Evolutionary conservation across 1,140 invertebrate species (phyloP).

Genomic region (Bicyclus anynana): DNA sequence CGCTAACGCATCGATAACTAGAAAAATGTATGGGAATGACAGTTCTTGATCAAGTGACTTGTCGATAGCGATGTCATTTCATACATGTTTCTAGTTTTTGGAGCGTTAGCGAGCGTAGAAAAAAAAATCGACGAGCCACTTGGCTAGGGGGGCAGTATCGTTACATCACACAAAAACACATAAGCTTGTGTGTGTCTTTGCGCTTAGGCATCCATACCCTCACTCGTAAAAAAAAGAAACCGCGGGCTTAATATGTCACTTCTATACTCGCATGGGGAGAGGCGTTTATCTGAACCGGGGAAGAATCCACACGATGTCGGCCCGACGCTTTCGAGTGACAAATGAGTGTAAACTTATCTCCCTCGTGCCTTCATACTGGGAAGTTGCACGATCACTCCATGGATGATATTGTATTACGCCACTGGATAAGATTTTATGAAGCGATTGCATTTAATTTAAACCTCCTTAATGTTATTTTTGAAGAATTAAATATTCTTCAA

Average conservation of each 20-base stretch:
- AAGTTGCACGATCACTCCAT: constrained; percentile 41
- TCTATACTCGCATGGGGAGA: constrained; percentile 48
- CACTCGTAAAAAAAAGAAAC: constrained; percentile 5
- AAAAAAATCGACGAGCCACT: too few relatives aligned
- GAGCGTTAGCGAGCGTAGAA: too few relatives aligned
- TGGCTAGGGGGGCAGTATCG: too few relatives aligned
- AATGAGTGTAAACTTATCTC: constrained; percentile 66
- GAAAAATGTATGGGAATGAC: too few relatives aligned
- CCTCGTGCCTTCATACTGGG: constrained; percentile 26
- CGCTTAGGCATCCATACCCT: neutral
- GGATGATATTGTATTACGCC: constrained; percentile 35
- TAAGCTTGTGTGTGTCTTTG: neutral
- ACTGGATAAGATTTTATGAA: constrained; percentile 16
- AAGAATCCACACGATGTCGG: constrained; percentile 65
- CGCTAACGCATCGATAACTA: too few relatives aligned
- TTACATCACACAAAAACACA: too few relatives aligned
- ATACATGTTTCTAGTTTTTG: too few relatives aligned
- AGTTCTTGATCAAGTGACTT: too few relatives aligned
- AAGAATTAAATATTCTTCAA: too few relatives aligned
- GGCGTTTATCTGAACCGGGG: constrained; percentile 52
- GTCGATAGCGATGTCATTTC: too few relatives aligned
- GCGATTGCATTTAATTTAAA: neutral
- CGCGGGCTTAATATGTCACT: constrained; percentile 47
- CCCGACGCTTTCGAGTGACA: constrained; percentile 53
- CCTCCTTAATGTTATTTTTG: neutral